A percentile compares a stretch with the other conserved stretches of the same genome.
These are phyloP conservation scores for Paraescarpia echinospica DNA, from an alignment of 1,140 invertebrate genomes.

Conservation along the genomic window DNA sequence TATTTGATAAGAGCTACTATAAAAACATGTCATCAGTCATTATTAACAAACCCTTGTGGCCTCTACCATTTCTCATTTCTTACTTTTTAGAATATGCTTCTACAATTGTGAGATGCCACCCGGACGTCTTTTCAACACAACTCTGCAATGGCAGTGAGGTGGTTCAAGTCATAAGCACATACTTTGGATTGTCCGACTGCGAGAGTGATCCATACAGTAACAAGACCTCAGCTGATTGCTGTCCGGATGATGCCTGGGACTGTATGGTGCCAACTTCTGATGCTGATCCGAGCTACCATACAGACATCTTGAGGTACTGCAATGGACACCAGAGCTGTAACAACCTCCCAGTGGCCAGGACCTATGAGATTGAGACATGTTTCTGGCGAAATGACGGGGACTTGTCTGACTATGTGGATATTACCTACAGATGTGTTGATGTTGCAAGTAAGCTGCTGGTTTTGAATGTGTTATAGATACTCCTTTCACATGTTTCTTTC, in stretches of 20 bases:
- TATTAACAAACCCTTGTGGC: background rate
- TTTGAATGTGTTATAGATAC: too few relatives aligned
- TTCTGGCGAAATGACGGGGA: background rate
- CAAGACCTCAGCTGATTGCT: background rate
- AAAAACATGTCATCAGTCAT: too few relatives aligned
- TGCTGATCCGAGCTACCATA: background rate
- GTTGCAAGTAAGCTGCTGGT: background rate
- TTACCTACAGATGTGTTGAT: background rate
- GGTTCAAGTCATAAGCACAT: background rate
- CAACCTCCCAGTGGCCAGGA: background rate
- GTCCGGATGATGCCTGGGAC: background rate
- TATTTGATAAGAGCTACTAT: too few relatives aligned
- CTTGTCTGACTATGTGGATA: background rate
- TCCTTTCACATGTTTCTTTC: too few relatives aligned
- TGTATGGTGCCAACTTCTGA: background rate
- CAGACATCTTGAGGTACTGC: background rate
- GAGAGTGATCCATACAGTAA: background rate
- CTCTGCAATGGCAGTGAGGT: background rate
- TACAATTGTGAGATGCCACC: background rate
- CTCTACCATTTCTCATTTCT: background rate
- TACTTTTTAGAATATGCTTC: background rate
- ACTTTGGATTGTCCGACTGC: background rate
- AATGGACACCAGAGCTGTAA: background rate
- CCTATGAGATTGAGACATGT: background rate
- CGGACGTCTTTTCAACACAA: background rate